phyloP scores from a whole-genome alignment of 2,888 invertebrate genomes.

The Calameuta pallipes region DNA sequence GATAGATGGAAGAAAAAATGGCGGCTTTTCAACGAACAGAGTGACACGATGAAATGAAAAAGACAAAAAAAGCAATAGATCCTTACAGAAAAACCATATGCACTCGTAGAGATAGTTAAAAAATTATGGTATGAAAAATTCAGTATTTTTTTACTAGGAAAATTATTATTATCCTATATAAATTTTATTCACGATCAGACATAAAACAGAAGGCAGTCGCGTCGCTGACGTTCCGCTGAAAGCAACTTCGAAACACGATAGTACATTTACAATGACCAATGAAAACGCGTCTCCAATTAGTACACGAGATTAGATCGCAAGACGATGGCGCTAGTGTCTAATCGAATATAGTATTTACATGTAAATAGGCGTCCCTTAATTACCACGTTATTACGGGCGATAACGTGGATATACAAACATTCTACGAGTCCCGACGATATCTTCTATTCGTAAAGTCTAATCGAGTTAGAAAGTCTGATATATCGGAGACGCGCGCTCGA shows the following conservation, averaged over 20 bases:
- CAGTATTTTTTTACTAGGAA: background rate
- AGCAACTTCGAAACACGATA: background rate
- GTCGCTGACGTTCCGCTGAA: background rate
- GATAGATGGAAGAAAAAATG: background rate
- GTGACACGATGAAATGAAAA: background rate
- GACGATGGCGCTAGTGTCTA: background rate
- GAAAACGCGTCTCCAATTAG: background rate
- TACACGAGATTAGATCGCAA: background rate
- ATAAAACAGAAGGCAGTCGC: background rate
- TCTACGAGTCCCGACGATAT: background rate
- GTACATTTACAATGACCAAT: background rate
- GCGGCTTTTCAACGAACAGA: background rate
- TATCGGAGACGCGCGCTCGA: slow-evolving; percentile 1
- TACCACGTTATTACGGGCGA: background rate
- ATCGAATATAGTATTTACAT: background rate
- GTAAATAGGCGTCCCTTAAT: background rate
- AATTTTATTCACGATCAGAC: background rate
- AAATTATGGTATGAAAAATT: background rate
- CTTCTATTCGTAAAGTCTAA: background rate
- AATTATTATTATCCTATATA: background rate
- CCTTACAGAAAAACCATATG: too few species aligned
- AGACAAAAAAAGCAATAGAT: background rate
- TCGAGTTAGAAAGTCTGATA: background rate
- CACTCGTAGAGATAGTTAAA: background rate
- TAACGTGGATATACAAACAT: background rate